Base-by-base conservation (phyloP, 2,113 vertebrate species). In the Aptenodytes patagonicus region DNA sequence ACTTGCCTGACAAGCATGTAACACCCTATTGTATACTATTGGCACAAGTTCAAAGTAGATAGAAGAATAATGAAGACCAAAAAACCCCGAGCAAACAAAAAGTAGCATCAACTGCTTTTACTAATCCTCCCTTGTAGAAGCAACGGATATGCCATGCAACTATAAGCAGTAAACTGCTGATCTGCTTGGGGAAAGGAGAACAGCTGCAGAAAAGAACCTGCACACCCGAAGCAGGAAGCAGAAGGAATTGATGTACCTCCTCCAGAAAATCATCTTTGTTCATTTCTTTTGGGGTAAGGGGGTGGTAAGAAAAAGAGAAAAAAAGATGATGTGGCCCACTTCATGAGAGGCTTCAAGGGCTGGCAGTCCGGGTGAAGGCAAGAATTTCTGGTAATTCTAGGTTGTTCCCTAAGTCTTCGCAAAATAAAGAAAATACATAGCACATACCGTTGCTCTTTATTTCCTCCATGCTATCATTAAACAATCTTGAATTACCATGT, bases 111-210 rank as follows among this genome's bases (percentile, higher is more conserved):
- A 40, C 34, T 26, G 44, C 40, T 49, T 95, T 95, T 83, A 22
- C 16, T 85, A 89, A 95, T 91, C 58, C 81, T 52, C 34, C 36
- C 47, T 65, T 28, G 28, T 18, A 90, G 72, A 78, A 54, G 52
- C 29, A 83, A 84, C 4, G 25, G 57, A 54, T 87, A 65, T 2
- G 0, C 6, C 0, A 0, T 11, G 20, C 38, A 87, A 78, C 34
- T 79, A 18, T 49, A 64, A 87, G 78, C 7, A 65, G 12, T 18
- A 62, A 79, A 60, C 22, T 34, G 16, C n/a, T 83, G 49, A 80
- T 69, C 38, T 88, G 32, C 52, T 46, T 7, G 5, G 36, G 60
- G 57, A 57, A 61, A 46, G 44, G 57, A 47, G 31, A 83, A n/a
- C 51, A 89, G 13, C 16, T 72, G n/a, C 40, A 61, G 72, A 36